A percentile compares a stretch with the other conserved stretches of the same genome.
These are phyloP conservation scores for Glaucopsyche alexis DNA, from an alignment of 2,888 invertebrate genomes.

Conservation along the genomic window DNA sequence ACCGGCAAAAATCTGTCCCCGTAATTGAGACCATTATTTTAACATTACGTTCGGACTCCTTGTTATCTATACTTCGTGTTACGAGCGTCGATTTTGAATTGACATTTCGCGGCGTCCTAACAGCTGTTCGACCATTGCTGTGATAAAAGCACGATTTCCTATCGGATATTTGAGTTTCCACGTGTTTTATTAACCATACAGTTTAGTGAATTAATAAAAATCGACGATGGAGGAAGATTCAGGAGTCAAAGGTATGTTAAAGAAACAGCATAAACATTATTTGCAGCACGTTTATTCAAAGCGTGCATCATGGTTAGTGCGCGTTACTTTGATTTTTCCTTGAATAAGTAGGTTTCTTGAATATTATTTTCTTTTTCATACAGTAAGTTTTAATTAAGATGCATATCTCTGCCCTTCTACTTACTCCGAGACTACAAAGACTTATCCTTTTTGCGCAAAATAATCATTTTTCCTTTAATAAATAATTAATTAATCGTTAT, in stretches of 20 bases:
- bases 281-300: slow-evolving; percentile 34
- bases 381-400: background rate
- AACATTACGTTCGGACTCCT: too few relatives aligned
- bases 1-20: too few relatives aligned
- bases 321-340: slow-evolving; percentile 34
- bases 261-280: slow-evolving; percentile 31
- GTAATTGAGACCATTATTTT: too few relatives aligned
- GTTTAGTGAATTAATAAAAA: slow-evolving; percentile 31
- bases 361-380: background rate
- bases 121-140: slow-evolving; percentile 67
- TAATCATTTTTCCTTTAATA: background rate
- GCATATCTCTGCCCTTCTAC: background rate
- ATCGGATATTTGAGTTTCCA: slow-evolving; percentile 50
- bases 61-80: too few relatives aligned
- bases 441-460: background rate
- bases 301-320: slow-evolving; percentile 33
- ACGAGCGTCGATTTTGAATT: slow-evolving; percentile 60
- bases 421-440: background rate
- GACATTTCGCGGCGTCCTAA: slow-evolving; percentile 72
- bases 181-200: slow-evolving; percentile 51
- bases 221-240: slow-evolving; percentile 63
- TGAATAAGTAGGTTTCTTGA: background rate
- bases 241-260: slow-evolving; percentile 57
- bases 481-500: background rate
- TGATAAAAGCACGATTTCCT: slow-evolving; percentile 55